Evolutionary conservation across 2,888 invertebrate genomes (phyloP).

Genomic region (Eupelmus urozonus): DNA sequence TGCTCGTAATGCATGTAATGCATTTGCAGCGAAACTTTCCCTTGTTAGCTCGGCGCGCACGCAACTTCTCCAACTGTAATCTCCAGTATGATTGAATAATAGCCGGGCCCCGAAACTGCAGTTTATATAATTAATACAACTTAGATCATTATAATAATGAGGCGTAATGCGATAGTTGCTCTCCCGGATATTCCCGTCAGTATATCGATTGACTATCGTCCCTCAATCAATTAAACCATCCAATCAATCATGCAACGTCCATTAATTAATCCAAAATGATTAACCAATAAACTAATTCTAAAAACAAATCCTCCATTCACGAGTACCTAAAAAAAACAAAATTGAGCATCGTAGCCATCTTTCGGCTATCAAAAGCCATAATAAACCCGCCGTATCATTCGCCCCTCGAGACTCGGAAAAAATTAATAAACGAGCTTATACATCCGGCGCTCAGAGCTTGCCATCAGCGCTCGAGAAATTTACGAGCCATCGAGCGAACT

Average conservation of each 20-base stretch:
- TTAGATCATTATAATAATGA: too few relatives aligned
- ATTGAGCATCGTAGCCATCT: not conserved
- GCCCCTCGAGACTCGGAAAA: not conserved
- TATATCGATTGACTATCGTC: too few relatives aligned
- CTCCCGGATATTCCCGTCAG: too few relatives aligned
- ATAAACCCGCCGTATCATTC: constrained; percentile 6
- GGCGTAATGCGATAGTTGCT: too few relatives aligned
- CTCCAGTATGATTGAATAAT: constrained; percentile 14
- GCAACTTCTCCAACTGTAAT: constrained; percentile 33
- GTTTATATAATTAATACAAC: too few relatives aligned
- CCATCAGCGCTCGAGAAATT: constrained; percentile 17
- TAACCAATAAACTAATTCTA: too few relatives aligned
- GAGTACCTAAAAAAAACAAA: not conserved
- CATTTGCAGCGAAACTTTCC: constrained; percentile 27
- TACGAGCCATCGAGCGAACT: constrained; percentile 45
- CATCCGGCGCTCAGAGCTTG: too few relatives aligned
- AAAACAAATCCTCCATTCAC: too few relatives aligned
- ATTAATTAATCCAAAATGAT: too few relatives aligned
- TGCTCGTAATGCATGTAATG: not conserved
- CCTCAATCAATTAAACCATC: too few relatives aligned
- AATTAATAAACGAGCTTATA: too few relatives aligned
- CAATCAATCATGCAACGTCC: too few relatives aligned
- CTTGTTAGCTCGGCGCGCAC: not conserved
- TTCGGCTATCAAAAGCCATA: constrained; percentile 6
- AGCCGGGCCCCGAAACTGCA: not conserved